Base-by-base conservation (phyloP, 1,140 invertebrate species). In the Orius insidiosus region DNA sequence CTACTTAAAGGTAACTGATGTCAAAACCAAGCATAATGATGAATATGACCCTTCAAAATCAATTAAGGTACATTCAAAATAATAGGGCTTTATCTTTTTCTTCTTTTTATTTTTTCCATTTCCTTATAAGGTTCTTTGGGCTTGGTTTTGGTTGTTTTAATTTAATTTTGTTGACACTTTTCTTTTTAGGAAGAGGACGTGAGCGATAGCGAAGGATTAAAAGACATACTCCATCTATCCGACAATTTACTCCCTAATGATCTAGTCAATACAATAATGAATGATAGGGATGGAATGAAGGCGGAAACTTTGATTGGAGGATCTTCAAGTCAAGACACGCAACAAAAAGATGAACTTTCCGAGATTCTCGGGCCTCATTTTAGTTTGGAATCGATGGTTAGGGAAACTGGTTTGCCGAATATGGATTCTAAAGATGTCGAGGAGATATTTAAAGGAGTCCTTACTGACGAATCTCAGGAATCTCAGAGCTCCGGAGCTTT, bases 401-500 rank as follows among this genome's bases (percentile, higher is more conserved):
- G 70, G 40, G 78, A 81, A 54, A 71, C 75, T 6, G 68, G 73
- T 48, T 68, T 90, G 50, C 78, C 84, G 1, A 85, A 85, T 56
- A 90, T 90, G 72, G 85, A 88, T 63, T 79, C 78, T 58, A 85
- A 86, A 63, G 86, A 89, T 60, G 84, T 90, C 6, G 86, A 92
- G 60, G 85, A 90, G 64, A 83, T 92, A 56, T 87, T 93, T 60
- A 89, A 90, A 64, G 80, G 78, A 30, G 76, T 80, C 47, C 63
- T 80, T 33, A 80, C 75, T 14, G 76, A 81, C 57, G 77, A 80
- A 59, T 78, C 75, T 24, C 70, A 72, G 65, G 73, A 53, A 45
- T 41, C 50, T 7, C 68, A 79, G 66, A 75, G 78, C 60, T 78
- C 75, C 42, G 75, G 78, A 59, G 75, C 78, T 58, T 74, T 71